phyloP scores from a whole-genome alignment of 1,140 invertebrate genomes.

The Pseudomyrmex cubaensis region DNA sequence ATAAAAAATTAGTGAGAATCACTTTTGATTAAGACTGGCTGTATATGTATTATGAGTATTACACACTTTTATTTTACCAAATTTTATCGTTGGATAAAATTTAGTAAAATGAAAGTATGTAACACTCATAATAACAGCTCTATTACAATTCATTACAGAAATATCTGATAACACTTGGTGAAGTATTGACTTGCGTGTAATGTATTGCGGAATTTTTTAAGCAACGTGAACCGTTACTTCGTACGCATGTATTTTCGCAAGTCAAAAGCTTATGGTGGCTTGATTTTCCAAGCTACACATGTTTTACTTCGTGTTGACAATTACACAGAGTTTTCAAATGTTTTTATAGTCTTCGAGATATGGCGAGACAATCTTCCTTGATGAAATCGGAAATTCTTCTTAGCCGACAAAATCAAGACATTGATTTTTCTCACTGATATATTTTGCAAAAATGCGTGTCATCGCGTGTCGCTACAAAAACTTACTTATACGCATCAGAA shows the following conservation, averaged over 20 bases:
- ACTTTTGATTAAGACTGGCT: constrained; percentile 37
- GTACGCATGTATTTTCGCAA: not conserved
- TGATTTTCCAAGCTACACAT: not conserved
- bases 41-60: too few species aligned
- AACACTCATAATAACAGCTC: constrained; percentile 31
- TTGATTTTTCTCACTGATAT: not conserved
- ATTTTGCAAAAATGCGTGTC: not conserved
- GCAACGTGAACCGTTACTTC: constrained; percentile 30
- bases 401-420: not conserved
- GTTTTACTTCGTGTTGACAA: not conserved
- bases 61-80: too few species aligned
- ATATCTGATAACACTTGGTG: constrained; percentile 50
- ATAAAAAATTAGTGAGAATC: not conserved
- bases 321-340: not conserved
- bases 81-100: constrained; percentile 25
- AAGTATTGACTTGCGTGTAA: not conserved
- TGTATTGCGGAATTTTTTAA: constrained; percentile 7
- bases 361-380: not conserved
- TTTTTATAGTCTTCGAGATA: constrained; percentile 24
- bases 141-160: constrained; percentile 63
- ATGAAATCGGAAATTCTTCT: constrained; percentile 35
- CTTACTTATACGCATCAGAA: not conserved
- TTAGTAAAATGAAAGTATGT: constrained; percentile 20
- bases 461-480: not conserved
- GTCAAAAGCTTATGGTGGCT: too few species aligned